Evolutionary conservation across 2,113 vertebrate genomes (phyloP), one percentile per base, ranked within the genome.

Genomic region (Lasiurus cinereus): DNA sequence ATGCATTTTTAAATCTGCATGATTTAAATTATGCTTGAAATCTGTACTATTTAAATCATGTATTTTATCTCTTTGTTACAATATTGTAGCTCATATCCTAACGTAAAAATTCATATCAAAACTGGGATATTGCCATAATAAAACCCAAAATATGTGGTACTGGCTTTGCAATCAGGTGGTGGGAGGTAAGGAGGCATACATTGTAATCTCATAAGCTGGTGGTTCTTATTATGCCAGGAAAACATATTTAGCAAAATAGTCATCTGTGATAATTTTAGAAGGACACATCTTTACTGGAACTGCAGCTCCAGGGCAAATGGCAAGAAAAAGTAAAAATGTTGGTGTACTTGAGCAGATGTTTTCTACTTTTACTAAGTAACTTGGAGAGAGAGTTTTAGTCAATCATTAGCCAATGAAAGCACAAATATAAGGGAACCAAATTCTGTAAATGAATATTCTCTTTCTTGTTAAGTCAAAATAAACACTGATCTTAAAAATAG

Each of bases 61-160:
- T 93, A n/a, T 73, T 87, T 8, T 91, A 3, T 78, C 9, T 69
- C 14, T 83, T 91, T 91, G 24, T 92, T 91, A 69, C 16, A 66
- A 69, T 16, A 66, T n/a, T 15, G 13, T n/a, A 87, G 19, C 15
- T 11, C 29, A 1, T 85, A 70, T 80, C 29, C 10, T 76, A 76
- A 80, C 18, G 3, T 80, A 52, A 76, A 93, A 82, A 74, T 64
- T 85, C n/a, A 9, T 39, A 43, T 77, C 50, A 39, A 82, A 84
- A 70, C 21, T 88, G n/a, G 29, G 31, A 6, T 39, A 54, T 46
- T 91, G 22, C 31, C 22, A n/a, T 79, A 52, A 66, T 33, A 74
- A 88, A 76, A 31, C 0, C 3, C 16, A 16, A 74, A 85, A 39
- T 56, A 39, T 33, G 15, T 64, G 29, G n/a, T 70, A 39, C 6